These are phyloP conservation scores for Hipposideros armiger DNA, from an alignment of 2,113 vertebrate species.

Conservation along the genomic window DNA sequence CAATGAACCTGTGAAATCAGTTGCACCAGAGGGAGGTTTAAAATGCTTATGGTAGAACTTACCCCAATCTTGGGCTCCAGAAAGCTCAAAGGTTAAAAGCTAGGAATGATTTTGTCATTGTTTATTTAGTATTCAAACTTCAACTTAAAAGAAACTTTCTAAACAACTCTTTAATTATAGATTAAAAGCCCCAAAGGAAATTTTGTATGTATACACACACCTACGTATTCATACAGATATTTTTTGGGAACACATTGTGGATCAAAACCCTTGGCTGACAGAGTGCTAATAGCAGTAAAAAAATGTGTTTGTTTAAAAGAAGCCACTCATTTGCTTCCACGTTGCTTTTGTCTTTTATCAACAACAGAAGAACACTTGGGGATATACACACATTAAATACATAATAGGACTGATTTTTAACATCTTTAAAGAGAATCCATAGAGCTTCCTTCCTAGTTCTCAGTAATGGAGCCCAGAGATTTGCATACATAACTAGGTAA, in stretches of 20 bases:
- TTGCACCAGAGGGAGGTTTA: too few relatives aligned
- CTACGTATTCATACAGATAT: not conserved
- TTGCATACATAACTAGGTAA: slow-evolving; percentile 24
- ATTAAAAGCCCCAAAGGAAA: not conserved
- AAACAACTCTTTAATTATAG: not conserved
- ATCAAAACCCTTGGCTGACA: not conserved
- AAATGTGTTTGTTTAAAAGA: not conserved
- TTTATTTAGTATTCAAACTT: not conserved
- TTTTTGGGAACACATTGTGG: not conserved
- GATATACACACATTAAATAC: not conserved
- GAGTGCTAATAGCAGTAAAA: rapidly evolving
- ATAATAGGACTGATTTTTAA: slow-evolving; percentile 26
- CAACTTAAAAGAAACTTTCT: not conserved
- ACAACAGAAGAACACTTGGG: not conserved
- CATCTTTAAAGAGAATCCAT: not conserved
- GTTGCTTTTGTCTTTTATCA: not conserved
- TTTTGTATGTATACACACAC: not conserved
- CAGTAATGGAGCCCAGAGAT: not conserved
- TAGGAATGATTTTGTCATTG: not conserved
- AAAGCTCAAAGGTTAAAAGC: not conserved
- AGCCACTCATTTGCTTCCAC: not conserved
- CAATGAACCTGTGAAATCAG: too few relatives aligned
- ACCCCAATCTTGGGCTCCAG: not conserved
- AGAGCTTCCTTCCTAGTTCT: not conserved
- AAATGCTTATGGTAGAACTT: not conserved